phyloP scores from a whole-genome alignment of 2,888 invertebrate species.

The Spodoptera exigua region DNA sequence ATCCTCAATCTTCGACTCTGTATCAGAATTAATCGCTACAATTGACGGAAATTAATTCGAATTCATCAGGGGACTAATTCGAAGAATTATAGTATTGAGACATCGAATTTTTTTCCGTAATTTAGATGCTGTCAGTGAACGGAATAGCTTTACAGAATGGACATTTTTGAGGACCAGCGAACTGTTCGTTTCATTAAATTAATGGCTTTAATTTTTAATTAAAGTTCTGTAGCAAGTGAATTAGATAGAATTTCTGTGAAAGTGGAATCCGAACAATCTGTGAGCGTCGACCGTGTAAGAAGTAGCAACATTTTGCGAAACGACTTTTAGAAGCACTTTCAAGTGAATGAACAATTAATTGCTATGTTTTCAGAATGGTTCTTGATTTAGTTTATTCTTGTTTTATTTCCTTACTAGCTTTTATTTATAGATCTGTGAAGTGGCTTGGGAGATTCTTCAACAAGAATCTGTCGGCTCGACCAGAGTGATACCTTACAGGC shows the following conservation, averaged over 20 bases:
- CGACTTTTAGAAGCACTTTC: constrained; percentile 21
- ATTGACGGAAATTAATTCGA: constrained; percentile 45
- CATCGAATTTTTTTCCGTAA: constrained; percentile 22
- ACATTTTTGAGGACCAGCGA: constrained; percentile 38
- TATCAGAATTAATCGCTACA: constrained; percentile 46
- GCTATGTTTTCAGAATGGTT: neutral
- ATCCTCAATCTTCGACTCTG: constrained; percentile 29
- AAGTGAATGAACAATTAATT: constrained; percentile 18
- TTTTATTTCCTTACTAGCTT: neutral
- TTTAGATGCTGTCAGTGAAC: constrained; percentile 16
- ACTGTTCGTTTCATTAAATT: constrained; percentile 42
- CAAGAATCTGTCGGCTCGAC: too few species aligned
- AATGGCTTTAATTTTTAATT: constrained; percentile 56
- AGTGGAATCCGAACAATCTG: constrained; percentile 41
- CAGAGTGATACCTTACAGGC: too few species aligned
- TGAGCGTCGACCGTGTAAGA: constrained; percentile 16
- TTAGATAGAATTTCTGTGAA: constrained; percentile 37
- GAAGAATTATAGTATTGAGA: constrained; percentile 21
- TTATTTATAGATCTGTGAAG: too few species aligned
- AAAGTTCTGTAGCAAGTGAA: constrained; percentile 38
- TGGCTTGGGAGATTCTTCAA: too few species aligned
- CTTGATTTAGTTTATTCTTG: constrained; percentile 3
- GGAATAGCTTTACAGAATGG: constrained; percentile 14
- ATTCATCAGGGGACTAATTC: constrained; percentile 37
- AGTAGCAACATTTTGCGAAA: constrained; percentile 7